A percentile compares a stretch with the other conserved stretches of the same genome.
phyloP scores from a whole-genome alignment of 2,888 invertebrate species.

The Trachelus iudaicus region DNA sequence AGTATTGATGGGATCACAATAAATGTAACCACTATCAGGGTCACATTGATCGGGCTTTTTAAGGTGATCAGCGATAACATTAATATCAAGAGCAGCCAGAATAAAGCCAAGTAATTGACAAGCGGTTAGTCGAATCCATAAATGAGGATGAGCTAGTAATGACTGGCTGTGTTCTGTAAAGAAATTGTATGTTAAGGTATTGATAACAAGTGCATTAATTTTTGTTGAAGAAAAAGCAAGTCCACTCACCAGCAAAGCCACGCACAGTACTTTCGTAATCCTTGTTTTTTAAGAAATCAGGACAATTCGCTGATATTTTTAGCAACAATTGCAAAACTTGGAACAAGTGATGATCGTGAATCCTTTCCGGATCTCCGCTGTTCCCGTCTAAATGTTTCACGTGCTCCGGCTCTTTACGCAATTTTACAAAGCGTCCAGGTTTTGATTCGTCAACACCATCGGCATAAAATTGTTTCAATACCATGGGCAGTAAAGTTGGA shows the following conservation, averaged over 20 bases:
- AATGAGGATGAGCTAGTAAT: constrained; percentile 83
- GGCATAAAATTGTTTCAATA: constrained; percentile 61
- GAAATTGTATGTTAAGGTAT: constrained; percentile 44
- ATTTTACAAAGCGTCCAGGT: constrained; percentile 55
- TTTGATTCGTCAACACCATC: constrained; percentile 35
- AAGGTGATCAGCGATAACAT: constrained; percentile 70
- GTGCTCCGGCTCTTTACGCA: constrained; percentile 24
- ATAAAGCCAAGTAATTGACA: constrained; percentile 82
- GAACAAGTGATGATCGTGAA: constrained; percentile 80
- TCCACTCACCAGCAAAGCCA: constrained; percentile 48
- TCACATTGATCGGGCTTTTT: constrained; percentile 58
- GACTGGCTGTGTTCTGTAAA: constrained; percentile 76
- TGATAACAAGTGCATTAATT: neutral
- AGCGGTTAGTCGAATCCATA: constrained; percentile 85
- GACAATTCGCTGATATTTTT: constrained; percentile 75
- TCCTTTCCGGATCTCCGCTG: constrained; percentile 71
- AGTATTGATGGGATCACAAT: constrained; percentile 71
- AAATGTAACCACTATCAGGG: constrained; percentile 71
- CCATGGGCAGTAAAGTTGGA: constrained; percentile 71
- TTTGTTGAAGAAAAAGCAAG: neutral
- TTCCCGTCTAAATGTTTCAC: constrained; percentile 40
- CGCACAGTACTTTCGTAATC: constrained; percentile 68
- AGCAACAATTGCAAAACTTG: constrained; percentile 79
- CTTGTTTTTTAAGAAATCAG: constrained; percentile 69
- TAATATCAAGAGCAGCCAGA: constrained; percentile 73